Evolutionary conservation across 2,113 vertebrate genomes (phyloP).

Genomic region (Gymnobelideus leadbeateri): DNA sequence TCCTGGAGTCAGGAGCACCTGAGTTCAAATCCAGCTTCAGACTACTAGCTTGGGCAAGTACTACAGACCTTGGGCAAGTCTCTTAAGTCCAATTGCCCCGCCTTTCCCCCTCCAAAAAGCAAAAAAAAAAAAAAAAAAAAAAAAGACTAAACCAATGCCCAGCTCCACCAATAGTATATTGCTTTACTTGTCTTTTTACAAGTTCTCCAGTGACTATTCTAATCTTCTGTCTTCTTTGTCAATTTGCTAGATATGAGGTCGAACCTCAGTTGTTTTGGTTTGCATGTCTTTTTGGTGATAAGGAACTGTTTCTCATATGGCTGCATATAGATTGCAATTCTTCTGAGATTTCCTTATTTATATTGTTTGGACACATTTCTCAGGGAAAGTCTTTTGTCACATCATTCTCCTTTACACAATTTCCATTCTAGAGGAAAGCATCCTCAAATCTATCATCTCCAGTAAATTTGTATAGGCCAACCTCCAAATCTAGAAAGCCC

Average conservation of each 20-base stretch:
- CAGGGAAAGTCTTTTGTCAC: neutral
- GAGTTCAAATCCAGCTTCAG: no score
- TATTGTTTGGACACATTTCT: neutral
- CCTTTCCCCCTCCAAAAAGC: no score
- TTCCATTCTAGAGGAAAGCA: neutral
- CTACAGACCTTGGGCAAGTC: no score
- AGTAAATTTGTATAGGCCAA: neutral
- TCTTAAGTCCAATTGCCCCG: no score
- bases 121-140: no score
- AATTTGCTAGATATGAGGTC: neutral
- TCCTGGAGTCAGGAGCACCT: no score
- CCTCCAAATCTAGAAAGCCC: neutral
- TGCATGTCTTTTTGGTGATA: neutral
- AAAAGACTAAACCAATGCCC: neutral
- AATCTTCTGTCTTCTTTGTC: neutral
- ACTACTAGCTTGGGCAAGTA: no score
- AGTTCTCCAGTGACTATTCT: neutral
- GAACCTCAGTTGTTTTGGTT: neutral
- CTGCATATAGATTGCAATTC: neutral
- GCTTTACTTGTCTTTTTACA: neutral
- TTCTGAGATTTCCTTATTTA: neutral
- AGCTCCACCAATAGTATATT: neutral
- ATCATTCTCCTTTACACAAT: neutral
- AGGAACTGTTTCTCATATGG: neutral
- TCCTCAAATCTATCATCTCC: neutral